Percentiles rank a stretch among this genome's conserved stretches.
phyloP scores from a whole-genome alignment of 1,140 invertebrate genomes.

The Drosophila littoralis region DNA sequence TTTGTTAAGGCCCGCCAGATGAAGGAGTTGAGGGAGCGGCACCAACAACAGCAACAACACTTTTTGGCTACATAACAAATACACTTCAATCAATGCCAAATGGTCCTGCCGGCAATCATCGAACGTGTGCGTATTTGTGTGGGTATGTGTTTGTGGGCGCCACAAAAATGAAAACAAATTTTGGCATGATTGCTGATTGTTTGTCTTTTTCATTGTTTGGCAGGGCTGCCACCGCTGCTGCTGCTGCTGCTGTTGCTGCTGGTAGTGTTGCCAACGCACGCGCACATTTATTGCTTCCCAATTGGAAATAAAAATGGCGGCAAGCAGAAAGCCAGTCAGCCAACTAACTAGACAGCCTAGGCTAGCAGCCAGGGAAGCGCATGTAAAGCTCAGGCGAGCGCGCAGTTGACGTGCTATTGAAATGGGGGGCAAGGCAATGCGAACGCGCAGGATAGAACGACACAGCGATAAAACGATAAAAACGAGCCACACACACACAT shows the following conservation, averaged over 20 bases:
- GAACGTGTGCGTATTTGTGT: conserved; percentile 34
- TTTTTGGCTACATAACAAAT: conserved; percentile 76
- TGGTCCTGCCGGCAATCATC: conserved; percentile 72
- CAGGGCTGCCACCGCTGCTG: conserved; percentile 42
- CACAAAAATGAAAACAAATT: conserved; percentile 83
- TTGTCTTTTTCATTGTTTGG: conserved; percentile 83
- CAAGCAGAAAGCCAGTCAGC: conserved; percentile 44
- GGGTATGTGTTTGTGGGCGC: conserved; percentile 55
- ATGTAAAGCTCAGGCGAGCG: conserved; percentile 15
- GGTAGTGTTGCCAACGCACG: conserved; percentile 69
- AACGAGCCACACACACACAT: conserved; percentile 4
- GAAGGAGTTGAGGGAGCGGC: conserved; percentile 16
- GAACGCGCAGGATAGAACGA: conserved; percentile 25
- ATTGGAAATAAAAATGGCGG: conserved; percentile 79
- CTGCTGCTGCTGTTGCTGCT: conserved; percentile 12
- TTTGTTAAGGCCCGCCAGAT: conserved; percentile 34
- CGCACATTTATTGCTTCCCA: conserved; percentile 81
- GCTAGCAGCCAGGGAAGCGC: neutral
- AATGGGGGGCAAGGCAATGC: conserved; percentile 57
- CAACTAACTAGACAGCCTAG: conserved; percentile 22
- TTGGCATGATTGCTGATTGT: conserved; percentile 83
- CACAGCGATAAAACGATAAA: conserved; percentile 51
- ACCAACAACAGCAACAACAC: conserved; percentile 49
- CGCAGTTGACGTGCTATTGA: conserved; percentile 49
- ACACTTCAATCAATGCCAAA: conserved; percentile 81